Conservation (phyloP, 2,797 vertebrate genomes). For the Clarias laeviceps region DNA sequence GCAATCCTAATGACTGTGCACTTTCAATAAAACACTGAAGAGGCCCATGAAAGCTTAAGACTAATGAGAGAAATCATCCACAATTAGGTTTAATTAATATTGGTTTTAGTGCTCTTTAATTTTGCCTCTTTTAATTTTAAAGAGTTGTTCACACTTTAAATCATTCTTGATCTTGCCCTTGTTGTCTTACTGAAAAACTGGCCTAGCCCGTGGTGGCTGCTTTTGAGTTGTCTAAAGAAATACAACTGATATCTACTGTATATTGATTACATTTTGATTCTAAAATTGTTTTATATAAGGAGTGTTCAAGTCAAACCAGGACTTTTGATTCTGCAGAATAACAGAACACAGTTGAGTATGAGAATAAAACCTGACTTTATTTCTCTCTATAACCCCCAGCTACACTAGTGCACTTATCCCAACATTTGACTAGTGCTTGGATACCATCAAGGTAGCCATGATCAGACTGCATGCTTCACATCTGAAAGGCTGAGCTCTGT, state of each 20-base stretch:
- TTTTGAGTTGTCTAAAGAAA: background rate
- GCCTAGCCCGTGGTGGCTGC: background rate
- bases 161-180: background rate
- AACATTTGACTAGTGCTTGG: too few relatives aligned
- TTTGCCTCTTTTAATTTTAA: too few relatives aligned
- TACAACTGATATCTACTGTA: background rate
- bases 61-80: constrained; percentile 10
- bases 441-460: too few relatives aligned
- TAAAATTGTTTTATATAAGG: too few relatives aligned
- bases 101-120: background rate
- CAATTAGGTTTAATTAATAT: constrained; percentile 7
- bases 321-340: too few relatives aligned
- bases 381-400: too few relatives aligned
- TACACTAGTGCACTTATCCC: too few relatives aligned
- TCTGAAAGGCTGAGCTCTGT: too few relatives aligned
- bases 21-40: constrained; percentile 56
- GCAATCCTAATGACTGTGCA: constrained; percentile 52
- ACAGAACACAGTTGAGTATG: too few relatives aligned
- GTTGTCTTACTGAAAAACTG: background rate
- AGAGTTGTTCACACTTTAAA: background rate
- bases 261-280: background rate
- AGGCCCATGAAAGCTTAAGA: background rate
- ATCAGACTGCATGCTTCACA: too few relatives aligned
- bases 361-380: too few relatives aligned
- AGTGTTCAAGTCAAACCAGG: too few relatives aligned